phyloP scores from a whole-genome alignment of 2,797 vertebrate genomes.

The Myoxocephalus aenaeus region DNA sequence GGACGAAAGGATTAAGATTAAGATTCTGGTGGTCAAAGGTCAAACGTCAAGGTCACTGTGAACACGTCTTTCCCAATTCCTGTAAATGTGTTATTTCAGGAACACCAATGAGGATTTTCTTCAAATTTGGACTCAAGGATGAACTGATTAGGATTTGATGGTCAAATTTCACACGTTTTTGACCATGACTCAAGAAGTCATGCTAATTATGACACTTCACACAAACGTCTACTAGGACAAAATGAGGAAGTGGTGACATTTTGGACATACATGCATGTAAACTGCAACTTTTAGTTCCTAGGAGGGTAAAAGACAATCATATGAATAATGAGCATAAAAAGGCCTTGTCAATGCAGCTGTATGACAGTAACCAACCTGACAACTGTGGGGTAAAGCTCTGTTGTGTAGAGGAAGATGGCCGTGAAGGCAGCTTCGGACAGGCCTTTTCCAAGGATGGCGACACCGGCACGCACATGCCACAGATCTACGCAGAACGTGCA shows the following conservation, averaged over 20 bases:
- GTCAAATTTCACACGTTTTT: background rate
- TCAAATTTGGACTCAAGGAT: background rate
- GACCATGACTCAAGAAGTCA: background rate
- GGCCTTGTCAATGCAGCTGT: background rate
- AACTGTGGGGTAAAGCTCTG: conserved; percentile 91
- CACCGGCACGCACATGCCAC: conserved; percentile 71
- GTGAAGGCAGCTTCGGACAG: conserved; percentile 90
- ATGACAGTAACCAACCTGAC: conserved; percentile 82
- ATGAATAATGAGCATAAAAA: background rate
- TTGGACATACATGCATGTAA: too few species aligned
- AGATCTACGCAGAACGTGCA: conserved; percentile 63
- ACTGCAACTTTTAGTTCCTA: too few species aligned
- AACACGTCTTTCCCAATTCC: background rate
- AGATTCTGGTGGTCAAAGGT: background rate
- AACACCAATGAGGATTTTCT: too few species aligned
- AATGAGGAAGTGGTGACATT: too few species aligned
- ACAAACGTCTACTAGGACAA: too few species aligned
- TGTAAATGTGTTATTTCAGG: background rate
- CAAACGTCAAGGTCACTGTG: background rate
- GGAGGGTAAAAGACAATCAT: background rate
- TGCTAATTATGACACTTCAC: background rate
- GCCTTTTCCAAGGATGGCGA: conserved; percentile 87
- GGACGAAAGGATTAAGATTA: background rate
- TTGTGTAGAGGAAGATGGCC: conserved; percentile 84
- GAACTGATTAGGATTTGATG: background rate